Percentiles rank a stretch among this genome's conserved stretches.
phyloP scores from a whole-genome alignment of 2,797 vertebrate genomes.

The Lutjanus campechanus region DNA sequence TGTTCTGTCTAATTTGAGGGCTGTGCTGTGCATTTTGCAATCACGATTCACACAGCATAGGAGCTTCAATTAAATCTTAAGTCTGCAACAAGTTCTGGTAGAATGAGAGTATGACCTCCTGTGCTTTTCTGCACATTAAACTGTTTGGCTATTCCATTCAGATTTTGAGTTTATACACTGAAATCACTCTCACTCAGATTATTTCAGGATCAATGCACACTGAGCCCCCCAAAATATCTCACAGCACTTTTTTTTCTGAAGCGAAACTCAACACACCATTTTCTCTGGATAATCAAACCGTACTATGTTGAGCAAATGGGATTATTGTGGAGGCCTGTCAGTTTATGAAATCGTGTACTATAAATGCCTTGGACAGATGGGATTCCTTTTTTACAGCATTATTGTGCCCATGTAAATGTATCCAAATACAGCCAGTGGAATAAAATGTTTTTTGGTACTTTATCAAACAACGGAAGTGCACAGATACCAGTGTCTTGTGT shows the following conservation, averaged over 20 bases:
- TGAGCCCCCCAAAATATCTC: conserved; percentile 43
- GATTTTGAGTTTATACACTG: conserved; percentile 36
- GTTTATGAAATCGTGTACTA: conserved; percentile 23
- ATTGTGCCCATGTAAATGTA: conserved; percentile 6
- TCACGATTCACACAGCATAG: conserved; percentile 3
- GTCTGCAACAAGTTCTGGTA: conserved; percentile 27
- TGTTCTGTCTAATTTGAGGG: conserved; percentile 24
- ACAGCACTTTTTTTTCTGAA: conserved; percentile 26
- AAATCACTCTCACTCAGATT: conserved; percentile 54
- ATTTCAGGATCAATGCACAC: conserved; percentile 47
- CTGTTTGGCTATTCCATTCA: conserved; percentile 38
- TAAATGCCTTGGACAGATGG: conserved; percentile 18
- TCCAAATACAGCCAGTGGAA: neutral
- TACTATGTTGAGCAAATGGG: conserved; percentile 32
- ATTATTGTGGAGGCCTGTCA: conserved; percentile 37
- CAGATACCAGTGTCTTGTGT: neutral
- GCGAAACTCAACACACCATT: conserved; percentile 31
- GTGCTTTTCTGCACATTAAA: conserved; percentile 33
- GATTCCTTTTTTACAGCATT: conserved; percentile 8
- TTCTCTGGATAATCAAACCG: conserved; percentile 44
- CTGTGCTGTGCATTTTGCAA: conserved; percentile 8
- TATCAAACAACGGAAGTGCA: neutral
- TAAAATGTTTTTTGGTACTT: neutral
- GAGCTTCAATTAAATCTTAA: conserved; percentile 37
- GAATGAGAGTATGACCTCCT: conserved; percentile 24